Base-by-base conservation (phyloP, 2,797 vertebrate species). In the Sebastes nivosus region DNA sequence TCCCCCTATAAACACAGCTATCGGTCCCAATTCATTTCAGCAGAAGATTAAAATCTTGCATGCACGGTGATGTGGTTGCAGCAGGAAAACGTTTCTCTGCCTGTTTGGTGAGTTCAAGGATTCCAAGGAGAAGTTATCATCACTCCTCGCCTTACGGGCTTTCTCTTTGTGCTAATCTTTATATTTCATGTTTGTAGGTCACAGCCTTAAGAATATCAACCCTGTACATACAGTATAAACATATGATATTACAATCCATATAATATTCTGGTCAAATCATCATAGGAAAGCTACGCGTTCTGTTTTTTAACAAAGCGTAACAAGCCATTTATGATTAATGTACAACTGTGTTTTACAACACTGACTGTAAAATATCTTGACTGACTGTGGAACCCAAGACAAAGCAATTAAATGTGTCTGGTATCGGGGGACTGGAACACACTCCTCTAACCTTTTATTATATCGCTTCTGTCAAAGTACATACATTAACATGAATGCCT, bases 401-500 rank as follows among this genome's bases (percentile, higher is more conserved):
- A 88, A 87, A 90, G 91, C 90, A 94, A 93, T 95, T 95, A 94
- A 93, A 90, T 72, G 87, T 87, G 88, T 89, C 90, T 93, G 83
- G 85, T 91, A 89, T 90, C 88, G 22, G 71, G 92, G 89, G 91
- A 92, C 84, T 81, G 76, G 88, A 90, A 93, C 91, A 90, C 86
- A 86, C 80, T 86, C 88, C 84, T 88, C 88, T 94, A 92, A 91
- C 93, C 92, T 93, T 94, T 93, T 92, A 90, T 93, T 91, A 90
- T 93, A 93, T 93, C 36, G 87, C 91, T 82, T 88, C 86, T 94
- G 89, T 94, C 92, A 90, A 89, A 94, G 88, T 92, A 94, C 92
- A 93, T 94, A 94, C 93, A 94, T 95, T 94, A 94, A 94, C 92
- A 93, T 86, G 85, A 91, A 91, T 88, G 89, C 89, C 87, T 89